phyloP scores from a whole-genome alignment of 2,888 invertebrate genomes.

The Epirrita christyi region DNA sequence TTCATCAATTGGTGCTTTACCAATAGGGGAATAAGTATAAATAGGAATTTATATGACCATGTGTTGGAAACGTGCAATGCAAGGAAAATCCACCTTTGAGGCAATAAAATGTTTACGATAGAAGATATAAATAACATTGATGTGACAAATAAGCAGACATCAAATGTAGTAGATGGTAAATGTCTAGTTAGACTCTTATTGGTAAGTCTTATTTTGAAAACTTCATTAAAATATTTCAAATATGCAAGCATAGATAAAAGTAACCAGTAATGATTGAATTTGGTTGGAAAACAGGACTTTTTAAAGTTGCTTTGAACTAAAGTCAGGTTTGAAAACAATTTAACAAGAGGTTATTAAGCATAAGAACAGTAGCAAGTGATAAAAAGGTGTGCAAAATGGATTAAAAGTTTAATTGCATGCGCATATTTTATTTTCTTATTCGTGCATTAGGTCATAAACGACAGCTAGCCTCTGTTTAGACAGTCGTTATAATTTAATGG shows the following conservation, averaged over 20 bases:
- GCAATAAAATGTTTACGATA: conserved; percentile 71
- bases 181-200: conserved; percentile 37
- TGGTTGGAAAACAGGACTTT: neutral
- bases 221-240: neutral
- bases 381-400: conserved; percentile 48
- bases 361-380: conserved; percentile 12
- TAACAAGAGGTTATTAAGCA: neutral
- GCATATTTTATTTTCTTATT: conserved; percentile 55
- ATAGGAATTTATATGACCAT: conserved; percentile 51
- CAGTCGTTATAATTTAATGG: conserved; percentile 79
- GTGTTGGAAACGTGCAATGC: conserved; percentile 53
- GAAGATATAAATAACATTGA: conserved; percentile 65
- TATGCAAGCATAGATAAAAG: neutral
- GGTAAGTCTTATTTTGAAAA: conserved; percentile 33
- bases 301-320: neutral
- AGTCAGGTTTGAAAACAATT: neutral
- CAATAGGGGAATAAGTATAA: conserved; percentile 42
- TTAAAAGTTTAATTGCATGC: conserved; percentile 54
- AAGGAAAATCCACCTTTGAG: conserved; percentile 53
- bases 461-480: conserved; percentile 80
- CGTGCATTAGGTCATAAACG: conserved; percentile 71
- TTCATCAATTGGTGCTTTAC: conserved; percentile 14
- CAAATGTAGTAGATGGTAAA: conserved; percentile 43
- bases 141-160: conserved; percentile 61
- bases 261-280: neutral